Evolutionary conservation across 2,888 invertebrate species (phyloP).

Genomic region (Platypus cylindrus): DNA sequence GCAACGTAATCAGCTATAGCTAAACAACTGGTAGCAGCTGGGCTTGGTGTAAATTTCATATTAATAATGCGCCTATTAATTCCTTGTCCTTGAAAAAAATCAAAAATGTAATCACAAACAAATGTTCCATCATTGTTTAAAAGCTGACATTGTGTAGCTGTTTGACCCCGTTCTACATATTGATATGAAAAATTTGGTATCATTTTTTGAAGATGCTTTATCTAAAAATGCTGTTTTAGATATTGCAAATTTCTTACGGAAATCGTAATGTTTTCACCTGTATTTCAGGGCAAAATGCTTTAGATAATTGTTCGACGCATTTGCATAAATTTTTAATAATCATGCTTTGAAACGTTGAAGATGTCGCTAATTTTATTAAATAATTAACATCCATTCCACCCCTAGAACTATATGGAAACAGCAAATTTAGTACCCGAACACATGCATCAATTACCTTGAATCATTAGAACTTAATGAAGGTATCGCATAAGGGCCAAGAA

Average conservation of each 20-base stretch:
- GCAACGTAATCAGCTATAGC: conserved; percentile 80
- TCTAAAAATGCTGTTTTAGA: conserved; percentile 28
- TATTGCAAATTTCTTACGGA: neutral
- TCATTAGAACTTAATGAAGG: conserved; percentile 86
- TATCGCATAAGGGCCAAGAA: conserved; percentile 92
- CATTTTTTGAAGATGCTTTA: conserved; percentile 28
- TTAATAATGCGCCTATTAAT: conserved; percentile 71
- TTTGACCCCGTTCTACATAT: conserved; percentile 46
- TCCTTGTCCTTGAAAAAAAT: conserved; percentile 52
- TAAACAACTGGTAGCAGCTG: conserved; percentile 90
- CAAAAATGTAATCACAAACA: conserved; percentile 93
- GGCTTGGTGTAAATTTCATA: conserved; percentile 90
- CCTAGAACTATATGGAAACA: no score
- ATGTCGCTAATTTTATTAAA: conserved; percentile 50
- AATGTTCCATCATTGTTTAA: conserved; percentile 69
- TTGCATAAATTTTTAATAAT: conserved; percentile 62
- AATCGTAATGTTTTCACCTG: conserved; percentile 10
- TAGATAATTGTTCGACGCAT: conserved; percentile 66
- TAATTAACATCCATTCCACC: conserved; percentile 47
- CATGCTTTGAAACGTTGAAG: conserved; percentile 66
- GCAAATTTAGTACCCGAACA: no score
- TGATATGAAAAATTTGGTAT: conserved; percentile 15
- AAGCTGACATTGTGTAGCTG: conserved; percentile 91
- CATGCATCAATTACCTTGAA: conserved; percentile 47
- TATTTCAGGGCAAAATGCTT: conserved; percentile 53